Percentiles rank a stretch among this genome's conserved stretches.
Conservation (phyloP, 2,888 invertebrate genomes). For the Cactoblastis cactorum region DNA sequence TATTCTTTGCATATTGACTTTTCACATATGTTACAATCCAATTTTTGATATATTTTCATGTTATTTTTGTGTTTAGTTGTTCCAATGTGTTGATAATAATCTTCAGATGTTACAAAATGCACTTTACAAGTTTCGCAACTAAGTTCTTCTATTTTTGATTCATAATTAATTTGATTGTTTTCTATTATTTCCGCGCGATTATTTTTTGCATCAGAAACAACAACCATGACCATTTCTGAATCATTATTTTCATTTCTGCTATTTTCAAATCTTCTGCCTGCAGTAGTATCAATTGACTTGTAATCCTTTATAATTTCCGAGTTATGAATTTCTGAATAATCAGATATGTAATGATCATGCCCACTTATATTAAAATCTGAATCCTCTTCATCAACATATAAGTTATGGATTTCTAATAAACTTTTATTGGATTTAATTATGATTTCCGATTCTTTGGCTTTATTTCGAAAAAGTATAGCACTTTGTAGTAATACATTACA, state of each 20-base stretch:
- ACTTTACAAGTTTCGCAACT: slow-evolving; percentile 16
- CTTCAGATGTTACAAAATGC: slow-evolving; percentile 17
- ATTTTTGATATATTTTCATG: slow-evolving; percentile 5
- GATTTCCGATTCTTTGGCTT: slow-evolving; percentile 25
- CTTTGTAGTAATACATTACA: slow-evolving; percentile 26
- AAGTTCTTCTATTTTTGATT: no score
- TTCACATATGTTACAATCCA: slow-evolving; percentile 23
- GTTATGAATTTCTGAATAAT: not conserved
- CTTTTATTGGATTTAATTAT: slow-evolving; percentile 15
- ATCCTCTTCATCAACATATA: slow-evolving; percentile 10
- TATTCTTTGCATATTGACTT: not conserved
- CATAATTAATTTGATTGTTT: slow-evolving; percentile 17
- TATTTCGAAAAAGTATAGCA: slow-evolving; percentile 29
- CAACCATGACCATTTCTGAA: not conserved
- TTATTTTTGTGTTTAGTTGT: not conserved
- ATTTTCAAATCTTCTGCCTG: slow-evolving; percentile 20
- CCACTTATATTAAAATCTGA: not conserved
- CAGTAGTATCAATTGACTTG: not conserved
- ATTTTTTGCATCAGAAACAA: not conserved
- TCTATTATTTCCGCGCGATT: slow-evolving; percentile 19
- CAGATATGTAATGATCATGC: not conserved
- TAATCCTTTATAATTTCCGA: not conserved
- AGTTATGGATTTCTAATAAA: slow-evolving; percentile 10
- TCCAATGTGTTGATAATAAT: slow-evolving; percentile 16
- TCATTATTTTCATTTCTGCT: slow-evolving; percentile 18